Evolutionary conservation across 92 coral and sea anemone species (phyloP).

Genomic region (Porites rus): DNA sequence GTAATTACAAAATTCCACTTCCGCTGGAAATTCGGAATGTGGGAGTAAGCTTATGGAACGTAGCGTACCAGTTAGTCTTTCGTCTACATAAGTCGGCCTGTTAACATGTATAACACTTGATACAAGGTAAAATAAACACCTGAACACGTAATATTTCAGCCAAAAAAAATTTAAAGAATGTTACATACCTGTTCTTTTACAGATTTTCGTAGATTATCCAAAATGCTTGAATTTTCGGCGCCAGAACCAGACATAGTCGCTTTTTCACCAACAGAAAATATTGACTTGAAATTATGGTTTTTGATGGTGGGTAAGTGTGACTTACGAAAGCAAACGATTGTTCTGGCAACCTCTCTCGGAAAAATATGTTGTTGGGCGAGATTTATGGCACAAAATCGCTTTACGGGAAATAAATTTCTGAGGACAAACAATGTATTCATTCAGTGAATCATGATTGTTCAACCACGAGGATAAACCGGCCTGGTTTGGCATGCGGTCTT

Average conservation of each 20-base stretch:
- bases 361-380: not conserved
- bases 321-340: not conserved
- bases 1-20: slow-evolving; percentile 1
- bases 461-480: slow-evolving; percentile 30
- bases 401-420: slow-evolving; percentile 17
- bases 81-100: too few relatives aligned
- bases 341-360: not conserved
- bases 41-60: not conserved
- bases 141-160: not conserved
- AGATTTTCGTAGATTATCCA: slow-evolving; percentile 70
- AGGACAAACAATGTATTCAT: slow-evolving; percentile 42
- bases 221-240: slow-evolving; percentile 54
- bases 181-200: slow-evolving; percentile 88
- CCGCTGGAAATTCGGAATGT: slow-evolving; percentile 38
- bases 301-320: not conserved
- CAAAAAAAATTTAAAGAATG: too few relatives aligned
- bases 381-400: slow-evolving; percentile 23
- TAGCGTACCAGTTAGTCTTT: not conserved
- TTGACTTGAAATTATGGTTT: slow-evolving; percentile 2
- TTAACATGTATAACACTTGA: not conserved
- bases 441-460: slow-evolving; percentile 1
- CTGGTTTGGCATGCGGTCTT: slow-evolving; percentile 25
- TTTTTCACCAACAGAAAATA: slow-evolving; percentile 17
- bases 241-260: slow-evolving; percentile 17
- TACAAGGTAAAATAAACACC: not conserved